phyloP scores from a whole-genome alignment of 2,113 vertebrate species.

The Pseudolaguvia tuberculata region DNA sequence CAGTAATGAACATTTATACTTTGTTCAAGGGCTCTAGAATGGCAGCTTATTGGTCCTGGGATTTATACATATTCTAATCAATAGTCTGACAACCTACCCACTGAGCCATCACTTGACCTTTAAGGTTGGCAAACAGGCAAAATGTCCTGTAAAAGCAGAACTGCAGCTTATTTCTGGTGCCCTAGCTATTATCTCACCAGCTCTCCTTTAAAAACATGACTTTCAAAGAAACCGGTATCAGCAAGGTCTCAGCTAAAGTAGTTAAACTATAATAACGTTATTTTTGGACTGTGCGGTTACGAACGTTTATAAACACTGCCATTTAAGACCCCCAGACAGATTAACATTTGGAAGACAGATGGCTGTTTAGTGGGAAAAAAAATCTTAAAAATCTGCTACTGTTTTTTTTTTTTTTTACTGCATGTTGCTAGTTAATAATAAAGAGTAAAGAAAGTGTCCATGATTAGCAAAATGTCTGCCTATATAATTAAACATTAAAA shows the following conservation, averaged over 20 bases:
- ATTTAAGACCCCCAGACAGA: slow-evolving; percentile 36
- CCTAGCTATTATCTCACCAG: slow-evolving; percentile 61
- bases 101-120: no score
- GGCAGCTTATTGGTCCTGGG: no score
- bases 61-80: no score
- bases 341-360: slow-evolving; percentile 42
- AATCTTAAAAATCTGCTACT: not conserved
- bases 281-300: slow-evolving; percentile 30
- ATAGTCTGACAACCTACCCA: no score
- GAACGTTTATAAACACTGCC: slow-evolving; percentile 27
- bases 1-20: not conserved
- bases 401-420: not conserved
- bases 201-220: slow-evolving; percentile 15
- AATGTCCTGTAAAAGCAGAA: no score
- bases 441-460: no score
- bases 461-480: not conserved
- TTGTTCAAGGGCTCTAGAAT: no score
- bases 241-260: slow-evolving; percentile 27
- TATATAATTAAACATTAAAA: not conserved
- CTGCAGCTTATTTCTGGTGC: slow-evolving; percentile 53
- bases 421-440: not conserved
- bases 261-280: slow-evolving; percentile 26
- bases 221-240: slow-evolving; percentile 8
- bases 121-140: no score
- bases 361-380: not conserved